Base-by-base conservation (phyloP, 2,888 invertebrate genomes). In the Timema cristinae region DNA sequence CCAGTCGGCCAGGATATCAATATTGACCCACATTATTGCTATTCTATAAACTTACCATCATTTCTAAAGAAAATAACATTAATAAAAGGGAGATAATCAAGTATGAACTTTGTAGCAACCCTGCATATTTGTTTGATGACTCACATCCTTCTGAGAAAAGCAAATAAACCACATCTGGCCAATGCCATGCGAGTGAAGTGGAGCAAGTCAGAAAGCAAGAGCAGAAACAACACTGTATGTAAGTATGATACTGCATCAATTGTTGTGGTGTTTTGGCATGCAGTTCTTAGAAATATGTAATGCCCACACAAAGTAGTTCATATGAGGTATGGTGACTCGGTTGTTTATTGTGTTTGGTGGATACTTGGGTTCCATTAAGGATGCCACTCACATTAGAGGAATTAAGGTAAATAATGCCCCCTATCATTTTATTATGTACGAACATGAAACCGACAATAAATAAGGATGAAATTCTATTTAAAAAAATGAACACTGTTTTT, bases 291-390 rank as follows among this genome's bases (percentile, higher is more conserved):
- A 56, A 0, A 56, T 56, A 0, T 56, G 56, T 11, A 7, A 56
- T 56, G 2, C 1, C 56, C 6, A 56, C 2, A 56, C 56, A 11
- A 7, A 56, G 0, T 56, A 56, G 13, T 56, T 56, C 11, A 6
- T 7, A 13, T 1, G 7, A 56, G 13, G 11, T 56, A 56, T 10
- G 7, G 1, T 56, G 1, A 56, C 4, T 56, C 56, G 56, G 13
- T 56, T 56, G 56, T 56, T 56, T 1, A 56, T 56, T 56, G 56
- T 56, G 56, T 7, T 56, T 56, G 7, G 6, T 56, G 13, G 56
- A 11, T 56, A 56, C 2, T 56, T 56, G 56, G 11, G 6, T 56
- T 56, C 56, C 56, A 56, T 56, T 56, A 56, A 56, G 56, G 56
- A 56, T 6, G 56, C 56, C 11, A 7, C 56, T 56, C 56, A 56